Percentiles rank a stretch among this genome's conserved stretches.
Evolutionary conservation across 2,113 vertebrate species (phyloP).

Genomic region (Muscicapa adusta): DNA sequence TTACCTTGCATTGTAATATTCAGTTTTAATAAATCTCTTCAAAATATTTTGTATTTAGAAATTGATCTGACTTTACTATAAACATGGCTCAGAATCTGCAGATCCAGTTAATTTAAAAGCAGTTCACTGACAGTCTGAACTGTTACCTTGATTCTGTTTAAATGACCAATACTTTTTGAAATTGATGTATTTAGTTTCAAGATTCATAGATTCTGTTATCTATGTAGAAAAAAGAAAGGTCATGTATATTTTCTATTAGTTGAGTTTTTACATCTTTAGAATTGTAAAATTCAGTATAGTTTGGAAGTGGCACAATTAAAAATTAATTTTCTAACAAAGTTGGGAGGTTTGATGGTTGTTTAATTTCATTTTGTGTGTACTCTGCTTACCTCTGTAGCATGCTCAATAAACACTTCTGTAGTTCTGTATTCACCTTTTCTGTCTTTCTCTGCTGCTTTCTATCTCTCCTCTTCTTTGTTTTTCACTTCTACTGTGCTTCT

Average conservation of each 20-base stretch:
- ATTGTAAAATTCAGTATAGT: constrained; percentile 89
- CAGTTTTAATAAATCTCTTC: constrained; percentile 85
- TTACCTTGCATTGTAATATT: constrained; percentile 90
- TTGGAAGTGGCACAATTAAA: constrained; percentile 95
- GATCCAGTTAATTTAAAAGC: constrained; percentile 74
- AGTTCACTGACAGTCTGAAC: constrained; percentile 75
- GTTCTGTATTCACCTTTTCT: constrained; percentile 87
- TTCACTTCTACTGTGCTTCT: constrained; percentile 82
- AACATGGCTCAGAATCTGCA: constrained; percentile 85
- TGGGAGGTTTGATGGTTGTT: constrained; percentile 85
- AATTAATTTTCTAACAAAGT: constrained; percentile 89
- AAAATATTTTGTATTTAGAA: constrained; percentile 89
- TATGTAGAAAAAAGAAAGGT: constrained; percentile 75
- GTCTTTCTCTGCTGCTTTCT: constrained; percentile 84
- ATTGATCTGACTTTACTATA: constrained; percentile 84
- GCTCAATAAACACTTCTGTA: constrained; percentile 98
- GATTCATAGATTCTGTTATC: constrained; percentile 81
- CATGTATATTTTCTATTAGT: constrained; percentile 90
- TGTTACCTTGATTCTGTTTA: constrained; percentile 78
- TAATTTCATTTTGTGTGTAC: constrained; percentile 85
- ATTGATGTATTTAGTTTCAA: constrained; percentile 81
- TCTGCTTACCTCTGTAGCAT: constrained; percentile 97
- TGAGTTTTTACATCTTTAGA: constrained; percentile 89
- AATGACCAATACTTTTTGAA: constrained; percentile 84
- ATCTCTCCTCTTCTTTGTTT: constrained; percentile 78